Percentiles rank a stretch among this genome's conserved stretches.
These are phyloP conservation scores for Rhimphoctona megacephalus DNA, from an alignment of 2,888 invertebrate genomes.

Conservation along the genomic window DNA sequence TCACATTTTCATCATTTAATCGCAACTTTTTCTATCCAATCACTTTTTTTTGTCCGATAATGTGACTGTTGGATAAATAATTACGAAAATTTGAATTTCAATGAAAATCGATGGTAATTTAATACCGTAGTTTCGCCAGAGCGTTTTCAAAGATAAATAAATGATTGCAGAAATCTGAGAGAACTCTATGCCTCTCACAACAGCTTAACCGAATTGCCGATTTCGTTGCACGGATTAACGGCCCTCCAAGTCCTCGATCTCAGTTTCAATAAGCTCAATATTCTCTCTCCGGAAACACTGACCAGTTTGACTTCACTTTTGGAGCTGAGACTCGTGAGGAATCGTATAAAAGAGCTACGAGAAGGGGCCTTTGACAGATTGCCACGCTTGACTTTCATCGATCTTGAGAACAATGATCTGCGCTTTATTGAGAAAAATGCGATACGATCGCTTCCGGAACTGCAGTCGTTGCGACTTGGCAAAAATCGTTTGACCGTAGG, in stretches of 20 bases:
- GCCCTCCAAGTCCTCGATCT: conserved; percentile 91
- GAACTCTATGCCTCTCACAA: conserved; percentile 93
- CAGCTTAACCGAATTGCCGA: conserved; percentile 90
- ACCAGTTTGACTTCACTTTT: conserved; percentile 89
- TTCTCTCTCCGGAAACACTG: conserved; percentile 89
- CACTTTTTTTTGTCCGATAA: no score
- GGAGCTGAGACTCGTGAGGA: conserved; percentile 91
- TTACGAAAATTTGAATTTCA: no score
- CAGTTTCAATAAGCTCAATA: conserved; percentile 91
- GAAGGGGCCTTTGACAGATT: conserved; percentile 91
- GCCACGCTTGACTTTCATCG: conserved; percentile 89
- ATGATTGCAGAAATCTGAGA: conserved; percentile 88
- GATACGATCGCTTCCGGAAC: conserved; percentile 89
- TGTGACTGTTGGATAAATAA: no score
- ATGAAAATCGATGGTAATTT: no score
- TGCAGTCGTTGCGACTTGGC: conserved; percentile 89
- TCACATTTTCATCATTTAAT: no score
- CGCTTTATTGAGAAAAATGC: conserved; percentile 91
- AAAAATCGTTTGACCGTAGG: conserved; percentile 90
- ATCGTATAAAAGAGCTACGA: conserved; percentile 90
- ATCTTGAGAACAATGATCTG: conserved; percentile 93
- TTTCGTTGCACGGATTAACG: conserved; percentile 89
- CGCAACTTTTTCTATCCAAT: no score
- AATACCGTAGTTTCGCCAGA: no score
- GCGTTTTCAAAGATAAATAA: not conserved